Evolutionary conservation across 2,888 invertebrate genomes (phyloP), one percentile per base, ranked within the genome.

Genomic region (Embidobia sp.): DNA sequence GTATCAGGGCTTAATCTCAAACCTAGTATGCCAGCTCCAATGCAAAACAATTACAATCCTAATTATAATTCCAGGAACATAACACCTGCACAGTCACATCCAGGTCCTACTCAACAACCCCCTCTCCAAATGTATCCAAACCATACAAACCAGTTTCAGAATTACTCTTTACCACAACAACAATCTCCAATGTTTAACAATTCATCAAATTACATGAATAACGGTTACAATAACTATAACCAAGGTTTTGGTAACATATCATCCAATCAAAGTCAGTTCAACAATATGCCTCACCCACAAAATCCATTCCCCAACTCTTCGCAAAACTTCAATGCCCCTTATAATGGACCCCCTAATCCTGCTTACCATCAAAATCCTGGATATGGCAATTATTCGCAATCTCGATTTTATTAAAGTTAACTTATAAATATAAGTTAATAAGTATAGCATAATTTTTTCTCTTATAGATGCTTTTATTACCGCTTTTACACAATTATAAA

Each of bases 351-450:
- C 4, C 35, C 77, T 8, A 46, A 83, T 7, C 73, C 63, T 33
- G 89, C 86, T 72, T 79, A 86, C 1, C 87, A 84, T 33, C 86
- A 81, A 6, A 82, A 79, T 19, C 79, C 80, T 7, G 80, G 85
- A 15, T 89, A 87, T 49, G 85, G 85, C 15, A 86, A 85, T 79
- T 89, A 87, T 35, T 72, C 82, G 16, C 87, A 85, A 29, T 86
- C 86, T 69, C 85, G 87, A 75, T 89, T 88, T 70, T 89, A 88
- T 77, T 88, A 55, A 83, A 76, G n/a, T n/a, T n/a, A n/a, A 31
- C n/a, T 31, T 31, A 10, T 31, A 31, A 10, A 31, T n/a, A 8
- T 31, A 31, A n/a, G n/a, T n/a, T n/a, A n/a, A n/a, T n/a, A n/a
- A n/a, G n/a, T n/a, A n/a, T n/a, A n/a, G n/a, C n/a, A n/a, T n/a